Conservation (phyloP, 2,113 vertebrate genomes). For the Pelodiscus sinensis region DNA sequence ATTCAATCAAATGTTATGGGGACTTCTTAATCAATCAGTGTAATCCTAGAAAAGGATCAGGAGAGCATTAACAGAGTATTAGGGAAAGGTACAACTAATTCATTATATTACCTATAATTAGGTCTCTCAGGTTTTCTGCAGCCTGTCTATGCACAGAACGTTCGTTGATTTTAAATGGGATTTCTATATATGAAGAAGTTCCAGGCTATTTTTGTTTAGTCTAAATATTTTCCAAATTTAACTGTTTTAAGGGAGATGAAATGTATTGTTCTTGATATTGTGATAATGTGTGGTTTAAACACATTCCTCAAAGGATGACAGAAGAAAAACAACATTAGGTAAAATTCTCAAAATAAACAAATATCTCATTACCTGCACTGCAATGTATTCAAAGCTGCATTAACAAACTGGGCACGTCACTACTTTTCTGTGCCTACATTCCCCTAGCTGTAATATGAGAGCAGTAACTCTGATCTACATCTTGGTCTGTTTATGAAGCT, state of each 20-base stretch:
- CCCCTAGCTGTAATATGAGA: neutral
- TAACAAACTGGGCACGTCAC: neutral
- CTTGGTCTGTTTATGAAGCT: neutral
- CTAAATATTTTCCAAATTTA: neutral
- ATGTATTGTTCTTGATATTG: neutral
- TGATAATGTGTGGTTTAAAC: neutral
- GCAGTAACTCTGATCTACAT: neutral
- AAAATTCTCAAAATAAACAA: neutral
- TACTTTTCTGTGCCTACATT: neutral
- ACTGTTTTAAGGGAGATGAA: neutral
- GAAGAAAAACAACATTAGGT: neutral
- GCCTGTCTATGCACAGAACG: neutral
- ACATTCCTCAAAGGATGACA: neutral
- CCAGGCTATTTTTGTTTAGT: neutral
- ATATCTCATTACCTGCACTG: neutral
- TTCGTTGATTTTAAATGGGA: neutral
- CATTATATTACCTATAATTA: neutral
- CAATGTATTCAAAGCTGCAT: neutral
- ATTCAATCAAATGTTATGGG: neutral
- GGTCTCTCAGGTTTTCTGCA: neutral
- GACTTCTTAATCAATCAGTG: neutral
- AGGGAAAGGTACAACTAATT: neutral
- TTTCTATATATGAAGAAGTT: neutral
- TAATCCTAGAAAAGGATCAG: neutral
- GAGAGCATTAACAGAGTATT: neutral